Evolutionary conservation across 2,113 vertebrate species (phyloP), one percentile per base, ranked within the genome.

Genomic region (Verasper variegatus): DNA sequence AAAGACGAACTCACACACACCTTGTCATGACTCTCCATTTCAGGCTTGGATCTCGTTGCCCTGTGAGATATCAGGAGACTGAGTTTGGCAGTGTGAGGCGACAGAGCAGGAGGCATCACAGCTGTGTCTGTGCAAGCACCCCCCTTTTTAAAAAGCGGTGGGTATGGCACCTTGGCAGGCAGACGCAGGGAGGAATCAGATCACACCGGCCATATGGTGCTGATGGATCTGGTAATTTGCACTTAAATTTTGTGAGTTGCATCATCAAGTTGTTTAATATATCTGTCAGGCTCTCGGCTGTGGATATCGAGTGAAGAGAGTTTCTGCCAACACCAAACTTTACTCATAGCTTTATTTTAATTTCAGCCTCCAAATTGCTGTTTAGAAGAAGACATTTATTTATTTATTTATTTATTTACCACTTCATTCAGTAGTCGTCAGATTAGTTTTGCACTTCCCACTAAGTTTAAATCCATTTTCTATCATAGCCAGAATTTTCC

Each of bases 1-100:
- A 42, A 42, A 11, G n/a, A 55, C 21, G 42, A 18, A 23, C 37
- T 23, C 74, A 68, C 37, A 35, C 74, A 71, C 68, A 55, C 59
- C 20, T 45, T 3, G 76, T 73, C 62, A 67, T 72, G 65, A 79
- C 55, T 87, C 54, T 87, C 81, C 80, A 85, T 91, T 90, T 86
- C 86, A 88, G 85, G 82, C 81, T 23, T 51, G 68, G 71, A 76
- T 83, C 69, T 66, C 15, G 57, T 87, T 65, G 14, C 81, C 68
- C 71, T 71, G 67, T 24, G 58, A 62, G 51, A 62, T 84, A 84
- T 91, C 86, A 66, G 68, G 42, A 76, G 83, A 77, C 86, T 74
- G 60, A 26, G 49, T 73, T 76, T 82, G 81, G 84, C 79, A 80
- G 18, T 65, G 42, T 51, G 56, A 37, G 58, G 27, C 55, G 63